Base-by-base conservation (phyloP, 2,888 invertebrate genomes). In the Drosophila rubida region DNA sequence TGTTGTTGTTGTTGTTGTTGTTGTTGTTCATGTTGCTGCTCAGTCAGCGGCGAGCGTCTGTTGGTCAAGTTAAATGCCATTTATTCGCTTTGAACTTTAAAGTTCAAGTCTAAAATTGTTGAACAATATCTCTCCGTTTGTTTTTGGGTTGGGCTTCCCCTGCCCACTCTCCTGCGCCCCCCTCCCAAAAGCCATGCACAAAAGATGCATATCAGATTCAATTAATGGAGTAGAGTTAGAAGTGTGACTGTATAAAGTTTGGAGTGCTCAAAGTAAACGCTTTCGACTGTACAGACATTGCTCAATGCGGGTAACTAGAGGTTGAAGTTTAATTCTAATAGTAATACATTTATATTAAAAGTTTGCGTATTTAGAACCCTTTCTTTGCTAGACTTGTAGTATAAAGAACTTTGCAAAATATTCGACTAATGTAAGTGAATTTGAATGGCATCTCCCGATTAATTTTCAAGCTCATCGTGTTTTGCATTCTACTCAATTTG, bases 11-110 rank as follows among this genome's bases (percentile, higher is more conserved):
- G 9, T 9, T 27, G 27, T 3, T 27, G 27, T 19, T 19, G 19
- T 19, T 19, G 2, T 19, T 19, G 19, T 19, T 19, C 2, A 0
- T 25, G 25, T 4, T 25, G 25, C 27, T 23, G 23, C 45, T 23
- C 32, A 44, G 44, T 44, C 19, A 35, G 42, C 63, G 45, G 41
- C 41, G 19, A 13, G 32, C 32, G 13, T 42, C 30, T 54, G 45
- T 78, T 86, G 75, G 79, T 81, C 85, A 84, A 76, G 69, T 79
- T 84, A 87, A 83, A 87, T 87, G 85, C 55, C 87, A 80, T 77
- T 78, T 67, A 54, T 50, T 80, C 59, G 66, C 80, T 78, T 75
- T 87, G 80, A 82, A 87, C 80, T 82, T 85, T 85, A 83, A 83
- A 83, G 83, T 87, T 83, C 87, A 87, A 85, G 85, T 79, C 63